Evolutionary conservation across 2,113 vertebrate genomes (phyloP), one percentile per base, ranked within the genome.

Genomic region (Python bivittatus): DNA sequence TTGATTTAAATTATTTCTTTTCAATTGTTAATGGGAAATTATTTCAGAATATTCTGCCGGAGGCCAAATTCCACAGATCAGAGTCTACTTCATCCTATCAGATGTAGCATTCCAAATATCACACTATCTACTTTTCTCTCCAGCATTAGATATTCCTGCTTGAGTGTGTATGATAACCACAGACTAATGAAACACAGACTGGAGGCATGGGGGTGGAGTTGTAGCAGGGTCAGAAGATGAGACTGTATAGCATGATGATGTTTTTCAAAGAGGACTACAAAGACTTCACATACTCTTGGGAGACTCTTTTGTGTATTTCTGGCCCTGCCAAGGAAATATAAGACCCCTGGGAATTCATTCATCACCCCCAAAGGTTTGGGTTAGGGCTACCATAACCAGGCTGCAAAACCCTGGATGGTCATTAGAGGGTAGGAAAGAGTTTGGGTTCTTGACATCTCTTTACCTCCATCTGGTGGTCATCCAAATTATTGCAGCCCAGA

Each of bases 1-100:
- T 94, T 92, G 91, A 94, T 91, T 95, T 94, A 94, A 95, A 93
- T 94, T 91, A 87, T 89, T 96, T 96, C 93, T 94, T 96, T 0
- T 0, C 54, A 91, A 52, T 33, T 0, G 89, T 87, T n/a, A 79
- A 92, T 88, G 2, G 0, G 94, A 94, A 97, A 92, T 91, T 95
- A 60, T 94, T 84, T 86, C 42, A 57, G 93, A 89, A 11, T 20
- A 2, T 0, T 1, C 29, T 85, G 27, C 91, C 89, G 85, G 83
- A 96, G 61, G 86, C 86, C 64, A 87, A 94, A 88, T 88, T 89
- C 93, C 86, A 38, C 25, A 58, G 91, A 94, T 29, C 64, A 92
- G 52, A 94, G 88, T 2, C 0, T 38, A 48, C 33, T 90, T 93
- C 44, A 3, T 91, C 60, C n/a, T 0, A 0, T 0, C 0, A 84